Conservation (phyloP, 2,888 invertebrate genomes). For the Eristalis arbustorum region DNA sequence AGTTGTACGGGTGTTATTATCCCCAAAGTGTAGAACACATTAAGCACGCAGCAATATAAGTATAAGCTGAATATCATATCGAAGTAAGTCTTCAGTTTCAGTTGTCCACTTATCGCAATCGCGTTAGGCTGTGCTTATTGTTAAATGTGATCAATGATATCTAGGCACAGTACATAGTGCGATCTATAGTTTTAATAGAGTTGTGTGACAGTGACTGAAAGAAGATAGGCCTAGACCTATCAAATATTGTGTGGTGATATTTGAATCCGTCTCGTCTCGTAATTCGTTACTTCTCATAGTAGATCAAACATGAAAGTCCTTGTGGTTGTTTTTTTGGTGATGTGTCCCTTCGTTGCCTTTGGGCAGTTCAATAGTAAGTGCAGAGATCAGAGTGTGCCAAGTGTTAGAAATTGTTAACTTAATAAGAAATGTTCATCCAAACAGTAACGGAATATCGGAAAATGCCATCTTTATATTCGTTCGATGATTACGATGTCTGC, state of each 20-base stretch:
- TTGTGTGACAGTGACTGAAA: neutral
- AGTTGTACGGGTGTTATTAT: constrained; percentile 1
- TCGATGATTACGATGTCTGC: constrained; percentile 79
- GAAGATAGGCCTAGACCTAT: no score
- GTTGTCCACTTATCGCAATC: constrained; percentile 15
- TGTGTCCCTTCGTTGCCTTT: constrained; percentile 8
- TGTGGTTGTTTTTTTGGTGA: neutral
- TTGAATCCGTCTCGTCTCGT: neutral
- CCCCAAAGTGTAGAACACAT: neutral
- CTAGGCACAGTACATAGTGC: neutral
- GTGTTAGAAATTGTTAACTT: neutral
- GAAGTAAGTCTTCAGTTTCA: neutral
- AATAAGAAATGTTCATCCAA: neutral
- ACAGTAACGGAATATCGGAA: constrained; percentile 78
- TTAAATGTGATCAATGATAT: neutral
- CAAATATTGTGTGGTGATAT: no score
- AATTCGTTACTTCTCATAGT: no score
- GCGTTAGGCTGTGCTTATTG: neutral
- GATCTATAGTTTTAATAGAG: neutral
- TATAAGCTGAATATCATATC: neutral
- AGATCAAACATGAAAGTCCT: constrained; percentile 22
- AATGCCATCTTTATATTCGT: constrained; percentile 77
- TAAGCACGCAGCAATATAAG: neutral
- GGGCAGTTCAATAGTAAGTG: constrained; percentile 57
- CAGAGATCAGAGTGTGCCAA: neutral